Conservation (phyloP, 2,888 invertebrate genomes). For the Incurvaria masculella region DNA sequence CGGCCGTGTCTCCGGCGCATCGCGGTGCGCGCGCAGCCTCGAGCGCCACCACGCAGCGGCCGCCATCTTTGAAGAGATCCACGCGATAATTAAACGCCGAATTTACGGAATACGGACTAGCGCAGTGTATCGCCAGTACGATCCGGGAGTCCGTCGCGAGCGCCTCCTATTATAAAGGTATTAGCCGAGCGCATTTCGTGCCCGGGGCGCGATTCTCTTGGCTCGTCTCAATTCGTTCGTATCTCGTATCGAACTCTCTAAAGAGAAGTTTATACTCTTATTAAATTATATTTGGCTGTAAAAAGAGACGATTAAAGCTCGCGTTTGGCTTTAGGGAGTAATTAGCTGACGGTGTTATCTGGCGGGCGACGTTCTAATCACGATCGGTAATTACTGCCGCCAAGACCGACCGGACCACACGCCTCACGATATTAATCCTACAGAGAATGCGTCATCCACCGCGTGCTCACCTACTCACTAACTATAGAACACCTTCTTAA, state of each 20-base stretch:
- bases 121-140: neutral
- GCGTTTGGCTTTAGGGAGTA: constrained; percentile 55
- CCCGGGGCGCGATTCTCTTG: neutral
- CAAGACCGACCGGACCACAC: constrained; percentile 34
- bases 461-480: too few species aligned
- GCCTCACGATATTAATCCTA: constrained; percentile 17
- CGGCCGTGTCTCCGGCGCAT: neutral
- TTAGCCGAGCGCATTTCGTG: neutral
- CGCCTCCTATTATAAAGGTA: neutral
- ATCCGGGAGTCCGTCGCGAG: neutral
- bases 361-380: constrained; percentile 40
- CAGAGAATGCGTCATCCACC: neutral
- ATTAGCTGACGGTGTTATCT: constrained; percentile 52
- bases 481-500: too few species aligned
- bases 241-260: neutral
- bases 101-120: neutral
- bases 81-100: neutral
- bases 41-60: neutral
- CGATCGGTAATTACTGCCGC: constrained; percentile 35
- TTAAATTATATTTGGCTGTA: constrained; percentile 52
- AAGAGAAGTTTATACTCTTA: constrained; percentile 42
- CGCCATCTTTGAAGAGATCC: too few species aligned
- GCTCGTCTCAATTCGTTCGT: neutral
- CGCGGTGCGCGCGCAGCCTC: neutral
- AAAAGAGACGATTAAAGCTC: constrained; percentile 31